Evolutionary conservation across 1,140 invertebrate genomes (phyloP), one percentile per base, ranked within the genome.

Genomic region (Rhynchophorus ferrugineus): DNA sequence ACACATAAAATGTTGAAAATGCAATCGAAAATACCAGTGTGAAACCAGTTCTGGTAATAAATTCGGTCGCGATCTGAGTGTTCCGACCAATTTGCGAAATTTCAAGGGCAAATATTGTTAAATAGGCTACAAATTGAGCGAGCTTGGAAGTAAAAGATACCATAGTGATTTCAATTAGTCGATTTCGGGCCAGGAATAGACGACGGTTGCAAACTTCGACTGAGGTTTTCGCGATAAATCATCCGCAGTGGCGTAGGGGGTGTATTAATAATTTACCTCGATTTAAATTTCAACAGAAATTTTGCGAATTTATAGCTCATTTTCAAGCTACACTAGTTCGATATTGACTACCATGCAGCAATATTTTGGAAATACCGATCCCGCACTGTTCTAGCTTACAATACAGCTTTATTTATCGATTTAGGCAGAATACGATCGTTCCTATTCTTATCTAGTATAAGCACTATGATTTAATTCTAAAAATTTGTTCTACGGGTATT

Each of bases 101-200:
- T 17, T 5, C 18, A 9, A 17, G n/a, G 18, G 38, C 14, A 41
- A 14, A 41, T 17, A 41, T 41, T 41, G 3, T 17, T 41, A 41
- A 41, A 41, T 41, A 41, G 14, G 38, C 17, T 1, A 17, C 13
- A 19, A 41, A 41, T 41, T 41, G 19, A 19, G 14, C 20, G n/a
- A 41, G 18, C 13, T 20, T n/a, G 16, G 38, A 18, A 41, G 18
- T 18, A 41, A 5, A 41, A 41, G 38, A 41, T 18, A 41, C 38
- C 38, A 41, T 18, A 41, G 38, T 41, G 38, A 41, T 41, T 41
- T 41, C 38, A 41, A 41, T 41, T 41, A 41, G 38, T 41, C 20
- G 38, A 41, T 41, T 41, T 41, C 38, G 14, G 16, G 11, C 16
- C 18, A 16, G 18, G 20, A 41, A 19, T 41, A 41, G 17, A 41